Base-by-base conservation (phyloP, 2,888 invertebrate genomes). In the Axea sp. region DNA sequence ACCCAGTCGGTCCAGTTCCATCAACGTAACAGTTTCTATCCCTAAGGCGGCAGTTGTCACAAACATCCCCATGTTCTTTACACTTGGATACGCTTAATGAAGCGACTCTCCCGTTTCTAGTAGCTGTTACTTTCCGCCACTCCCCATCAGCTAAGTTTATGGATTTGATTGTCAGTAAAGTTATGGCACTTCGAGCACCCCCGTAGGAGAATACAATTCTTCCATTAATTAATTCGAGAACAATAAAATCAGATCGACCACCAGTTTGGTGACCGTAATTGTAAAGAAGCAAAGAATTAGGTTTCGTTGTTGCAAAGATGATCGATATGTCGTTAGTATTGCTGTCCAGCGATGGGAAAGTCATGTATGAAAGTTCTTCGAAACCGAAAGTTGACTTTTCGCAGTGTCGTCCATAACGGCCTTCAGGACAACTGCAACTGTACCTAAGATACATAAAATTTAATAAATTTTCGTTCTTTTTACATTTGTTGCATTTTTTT, bases 111-210 rank as follows among this genome's bases (percentile, higher is more conserved):
- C 96, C 96, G 84, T 97, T 96, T 82, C 96, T 91, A 1, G 74
- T 96, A 0, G 96, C 96, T 0, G 95, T 96, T 9, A 98, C 91
- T 83, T 96, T 96, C 84, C 96, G 93, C 98, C 98, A 98, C 76
- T 91, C 91, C 0, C 97, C 97, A 86, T 97, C 94, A 0, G 95
- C 92, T 8, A 98, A 89, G 1, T 91, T 92, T 79, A 90, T 90
- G 8, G 89, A 90, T 64, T 90, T 90, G 8, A 95, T 93, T 2
- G 92, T 90, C 1, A 96, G 92, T 0, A 94, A 92, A 0, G 95
- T 95, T 26, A 96, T 95, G 1, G 96, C 96, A 15, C 96, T 96
- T 81, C 96, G 90, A 0, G 95, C 93, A 1, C 96, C 95, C 7
- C 96, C 96, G 85, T 95, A 97, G 0, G 97, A 96, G 87, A 98